Percentiles rank a stretch among this genome's conserved stretches.
phyloP scores from a whole-genome alignment of 2,113 vertebrate species.

The Spilogale gracilis region DNA sequence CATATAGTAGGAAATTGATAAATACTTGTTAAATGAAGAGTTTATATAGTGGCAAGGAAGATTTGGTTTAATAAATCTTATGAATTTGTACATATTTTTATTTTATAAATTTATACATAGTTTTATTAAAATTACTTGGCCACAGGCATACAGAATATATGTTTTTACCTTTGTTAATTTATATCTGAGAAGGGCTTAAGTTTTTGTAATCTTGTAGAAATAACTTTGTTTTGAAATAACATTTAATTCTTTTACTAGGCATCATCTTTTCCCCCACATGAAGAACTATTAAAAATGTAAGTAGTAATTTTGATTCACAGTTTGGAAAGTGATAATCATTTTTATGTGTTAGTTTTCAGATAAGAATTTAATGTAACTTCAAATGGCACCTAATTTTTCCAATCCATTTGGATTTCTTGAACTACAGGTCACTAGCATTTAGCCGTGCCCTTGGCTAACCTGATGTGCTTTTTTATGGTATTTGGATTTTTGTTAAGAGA shows the following conservation, averaged over 20 bases:
- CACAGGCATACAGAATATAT: background rate
- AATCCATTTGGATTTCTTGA: background rate
- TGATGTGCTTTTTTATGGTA: background rate
- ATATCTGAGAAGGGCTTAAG: constrained; percentile 50
- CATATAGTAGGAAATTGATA: background rate
- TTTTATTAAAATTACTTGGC: constrained; percentile 56
- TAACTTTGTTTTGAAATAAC: constrained; percentile 65
- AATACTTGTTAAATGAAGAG: constrained; percentile 45
- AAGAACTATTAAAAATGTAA: constrained; percentile 90
- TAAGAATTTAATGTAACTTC: background rate
- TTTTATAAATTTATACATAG: background rate
- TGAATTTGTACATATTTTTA: constrained; percentile 35
- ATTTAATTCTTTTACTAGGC: constrained; percentile 84
- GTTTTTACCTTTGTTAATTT: constrained; percentile 60
- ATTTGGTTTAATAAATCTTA: background rate
- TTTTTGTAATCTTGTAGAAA: constrained; percentile 11
- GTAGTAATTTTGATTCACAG: constrained; percentile 77
- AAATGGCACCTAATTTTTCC: background rate
- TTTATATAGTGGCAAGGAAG: constrained; percentile 25
- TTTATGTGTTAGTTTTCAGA: constrained; percentile 22
- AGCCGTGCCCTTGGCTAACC: background rate
- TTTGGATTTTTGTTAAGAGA: background rate
- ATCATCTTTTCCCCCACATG: constrained; percentile 83
- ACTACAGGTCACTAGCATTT: background rate
- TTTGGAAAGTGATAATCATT: constrained; percentile 44